These are phyloP conservation scores for Bombus haemorrhoidalis DNA, from an alignment of 1,140 invertebrate genomes.

Conservation along the genomic window DNA sequence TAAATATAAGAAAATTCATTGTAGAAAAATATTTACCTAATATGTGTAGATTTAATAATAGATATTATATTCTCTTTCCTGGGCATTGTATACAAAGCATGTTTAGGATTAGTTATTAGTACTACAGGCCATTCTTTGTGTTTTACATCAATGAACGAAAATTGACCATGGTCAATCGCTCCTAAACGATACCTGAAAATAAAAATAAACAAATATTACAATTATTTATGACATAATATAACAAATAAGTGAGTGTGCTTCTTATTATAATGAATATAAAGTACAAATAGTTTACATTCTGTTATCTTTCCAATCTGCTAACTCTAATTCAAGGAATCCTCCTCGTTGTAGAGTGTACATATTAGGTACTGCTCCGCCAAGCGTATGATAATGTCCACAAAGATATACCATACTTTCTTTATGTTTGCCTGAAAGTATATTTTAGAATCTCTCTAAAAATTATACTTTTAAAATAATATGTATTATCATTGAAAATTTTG, in stretches of 20 bases:
- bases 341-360: slow-evolving; percentile 94
- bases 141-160: slow-evolving; percentile 93
- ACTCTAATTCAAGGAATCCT: slow-evolving; percentile 94
- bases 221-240: not conserved
- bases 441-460: not conserved
- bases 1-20: not conserved
- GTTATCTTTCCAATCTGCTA: slow-evolving; percentile 97
- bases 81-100: slow-evolving; percentile 89
- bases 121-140: slow-evolving; percentile 92
- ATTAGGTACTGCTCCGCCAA: slow-evolving; percentile 89
- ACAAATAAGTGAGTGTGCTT: not conserved
- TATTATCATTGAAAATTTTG: not conserved
- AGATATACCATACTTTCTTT: slow-evolving; percentile 88
- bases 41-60: slow-evolving; percentile 89
- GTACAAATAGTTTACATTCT: slow-evolving; percentile 86
- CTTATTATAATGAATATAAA: not conserved
- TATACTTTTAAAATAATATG: not conserved
- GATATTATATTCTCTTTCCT: slow-evolving; percentile 88
- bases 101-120: slow-evolving; percentile 95
- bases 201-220: not conserved
- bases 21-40: slow-evolving; percentile 83
- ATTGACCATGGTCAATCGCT: slow-evolving; percentile 93
- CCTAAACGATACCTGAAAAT: slow-evolving; percentile 88
- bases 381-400: slow-evolving; percentile 96
- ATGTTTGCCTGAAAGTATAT: slow-evolving; percentile 76